Base-by-base conservation (phyloP, 2,797 vertebrate species). In the Artibeus lituratus region DNA sequence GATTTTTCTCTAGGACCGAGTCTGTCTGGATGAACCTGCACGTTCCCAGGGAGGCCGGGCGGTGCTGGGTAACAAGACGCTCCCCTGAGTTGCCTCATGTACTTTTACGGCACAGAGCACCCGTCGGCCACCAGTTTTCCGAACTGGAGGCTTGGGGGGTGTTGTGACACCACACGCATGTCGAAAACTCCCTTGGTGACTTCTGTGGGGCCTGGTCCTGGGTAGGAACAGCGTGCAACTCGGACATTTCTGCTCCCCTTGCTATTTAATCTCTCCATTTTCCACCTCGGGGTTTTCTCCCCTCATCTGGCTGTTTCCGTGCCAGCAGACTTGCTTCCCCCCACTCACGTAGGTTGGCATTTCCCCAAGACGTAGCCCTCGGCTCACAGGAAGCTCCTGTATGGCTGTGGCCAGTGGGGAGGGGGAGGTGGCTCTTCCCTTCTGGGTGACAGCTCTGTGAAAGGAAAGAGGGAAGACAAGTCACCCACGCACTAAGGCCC, bases 291-390 rank as follows among this genome's bases (percentile, higher is more conserved):
- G 49, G 69, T 76, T 84, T 73, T 42, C 78, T 67, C 49, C 2
- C 59, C 24, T 51, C 18, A 10, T 44, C 26, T 35, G 90, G 10
- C 35, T 83, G 21, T 65, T 70, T 87, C 10, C 49, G 26, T 88
- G 12, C 21, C 29, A 39, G 55, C 37, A 70, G 44, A 53, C 35
- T 44, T 26, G 35, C 57, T 39, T 16, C 1, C 5, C 24, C 57
- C 11, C 4, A 0, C 0, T 29, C 39, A 8, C 47, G 35, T 10
- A 42, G 53, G 72, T 0, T 16, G 42, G 62, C 16, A 39, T 70
- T 84, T 59, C 29, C n/a, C n/a, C 29, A 49, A 51, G 44, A 35
- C 0, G 11, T 32, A 47, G 51, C 67, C 39, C 47, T 49, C 5
- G 67, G 73, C 53, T 32, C 57, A 12, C 4, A 26, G 72, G 72